Conservation (phyloP, 2,888 invertebrate species). For the Frankliniella fusca region DNA sequence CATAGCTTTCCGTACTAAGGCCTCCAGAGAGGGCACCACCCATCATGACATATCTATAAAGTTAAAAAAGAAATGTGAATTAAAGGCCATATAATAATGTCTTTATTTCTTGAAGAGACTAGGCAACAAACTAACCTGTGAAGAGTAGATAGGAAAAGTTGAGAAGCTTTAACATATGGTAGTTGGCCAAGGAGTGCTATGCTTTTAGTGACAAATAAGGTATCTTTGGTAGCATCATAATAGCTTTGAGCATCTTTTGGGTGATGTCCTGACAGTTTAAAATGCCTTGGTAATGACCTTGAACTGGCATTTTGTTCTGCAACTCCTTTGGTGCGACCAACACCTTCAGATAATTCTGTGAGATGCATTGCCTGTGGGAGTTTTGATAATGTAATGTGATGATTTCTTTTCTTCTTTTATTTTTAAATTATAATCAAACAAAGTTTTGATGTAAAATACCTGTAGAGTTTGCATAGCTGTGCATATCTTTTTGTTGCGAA, state of each 20-base stretch:
- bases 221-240: slow-evolving; percentile 91
- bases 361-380: slow-evolving; percentile 73
- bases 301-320: slow-evolving; percentile 56
- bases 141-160: slow-evolving; percentile 80
- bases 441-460: slow-evolving; percentile 32
- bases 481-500: slow-evolving; percentile 85
- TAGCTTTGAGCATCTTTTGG: slow-evolving; percentile 75
- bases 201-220: slow-evolving; percentile 91
- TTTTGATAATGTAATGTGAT: slow-evolving; percentile 41
- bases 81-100: slow-evolving; percentile 17
- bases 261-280: slow-evolving; percentile 74
- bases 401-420: not conserved
- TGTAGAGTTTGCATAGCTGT: slow-evolving; percentile 88
- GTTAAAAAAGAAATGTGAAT: slow-evolving; percentile 21
- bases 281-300: slow-evolving; percentile 82
- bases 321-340: slow-evolving; percentile 57
- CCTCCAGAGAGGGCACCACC: slow-evolving; percentile 51
- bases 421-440: slow-evolving; percentile 19
- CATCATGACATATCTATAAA: slow-evolving; percentile 58
- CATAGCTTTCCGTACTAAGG: slow-evolving; percentile 85
- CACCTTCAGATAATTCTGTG: slow-evolving; percentile 80
- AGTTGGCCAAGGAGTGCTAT: slow-evolving; percentile 88
- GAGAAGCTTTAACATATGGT: slow-evolving; percentile 83
- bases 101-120: not conserved
- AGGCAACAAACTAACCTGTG: slow-evolving; percentile 60